phyloP scores from a whole-genome alignment of 2,113 vertebrate species.

The Atrichornis clamosus region DNA sequence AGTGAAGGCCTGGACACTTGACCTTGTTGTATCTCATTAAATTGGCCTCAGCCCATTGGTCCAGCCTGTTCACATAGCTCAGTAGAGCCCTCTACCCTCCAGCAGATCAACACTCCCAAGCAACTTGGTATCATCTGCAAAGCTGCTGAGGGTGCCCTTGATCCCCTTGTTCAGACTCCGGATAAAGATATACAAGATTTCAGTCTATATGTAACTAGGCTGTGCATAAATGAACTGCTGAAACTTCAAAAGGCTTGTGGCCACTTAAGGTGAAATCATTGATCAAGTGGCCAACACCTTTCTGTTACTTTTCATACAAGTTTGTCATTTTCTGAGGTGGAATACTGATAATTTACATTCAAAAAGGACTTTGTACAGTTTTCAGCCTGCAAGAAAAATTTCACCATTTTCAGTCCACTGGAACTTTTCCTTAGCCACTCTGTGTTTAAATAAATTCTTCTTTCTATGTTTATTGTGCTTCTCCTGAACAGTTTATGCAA shows the following conservation, averaged over 20 bases:
- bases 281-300: not conserved
- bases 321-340: not conserved
- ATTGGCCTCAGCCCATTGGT: not conserved
- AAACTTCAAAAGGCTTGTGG: not conserved
- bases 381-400: not conserved
- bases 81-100: not conserved
- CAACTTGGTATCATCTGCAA: not conserved
- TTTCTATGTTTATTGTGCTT: not conserved
- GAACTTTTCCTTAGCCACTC: not conserved
- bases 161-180: fast-evolving
- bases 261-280: not conserved
- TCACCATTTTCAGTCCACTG: not conserved
- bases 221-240: not conserved
- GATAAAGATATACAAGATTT: not conserved
- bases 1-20: not conserved
- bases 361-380: not conserved
- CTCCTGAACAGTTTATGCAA: not conserved
- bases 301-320: not conserved
- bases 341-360: not conserved
- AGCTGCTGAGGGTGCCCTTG: not conserved
- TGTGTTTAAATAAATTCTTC: not conserved
- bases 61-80: not conserved
- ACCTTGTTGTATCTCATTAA: not conserved
- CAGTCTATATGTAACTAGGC: not conserved
- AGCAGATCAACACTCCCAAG: not conserved